A percentile compares a stretch with the other conserved stretches of the same genome.
Conservation (phyloP, 30 jellyfish, hydroid and myxozoan genomes). For the Hydractinia symbiolongicarpus region DNA sequence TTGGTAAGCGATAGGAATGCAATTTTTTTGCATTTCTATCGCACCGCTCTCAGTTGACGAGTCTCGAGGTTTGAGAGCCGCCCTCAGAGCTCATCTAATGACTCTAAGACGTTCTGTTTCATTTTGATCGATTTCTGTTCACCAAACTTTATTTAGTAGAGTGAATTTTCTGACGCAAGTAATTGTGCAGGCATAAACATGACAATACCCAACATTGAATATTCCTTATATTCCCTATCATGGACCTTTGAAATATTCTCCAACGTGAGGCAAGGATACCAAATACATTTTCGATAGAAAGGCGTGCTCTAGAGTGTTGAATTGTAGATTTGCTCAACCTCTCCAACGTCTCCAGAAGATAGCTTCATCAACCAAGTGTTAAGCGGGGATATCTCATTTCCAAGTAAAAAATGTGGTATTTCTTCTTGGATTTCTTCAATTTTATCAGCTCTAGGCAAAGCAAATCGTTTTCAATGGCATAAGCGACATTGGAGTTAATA, state of each 20-base stretch:
- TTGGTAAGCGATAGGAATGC: too few species aligned
- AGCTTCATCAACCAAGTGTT: conserved; percentile 51
- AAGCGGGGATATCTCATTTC: conserved; percentile 23
- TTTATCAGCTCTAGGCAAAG: conserved; percentile 27
- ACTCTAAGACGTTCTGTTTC: background rate
- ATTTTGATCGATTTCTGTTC: conserved; percentile 17
- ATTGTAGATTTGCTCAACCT: conserved; percentile 35
- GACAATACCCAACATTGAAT: conserved; percentile 1
- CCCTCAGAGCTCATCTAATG: background rate
- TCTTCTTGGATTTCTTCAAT: conserved; percentile 22
- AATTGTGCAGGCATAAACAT: background rate
- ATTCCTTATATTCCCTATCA: conserved; percentile 19
- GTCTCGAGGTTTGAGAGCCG: too few species aligned
- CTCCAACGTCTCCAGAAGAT: conserved; percentile 39
- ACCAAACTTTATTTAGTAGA: conserved; percentile 27
- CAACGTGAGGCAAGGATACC: conserved; percentile 33
- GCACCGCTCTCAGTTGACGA: too few species aligned
- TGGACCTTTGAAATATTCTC: conserved; percentile 28
- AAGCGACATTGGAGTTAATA: background rate
- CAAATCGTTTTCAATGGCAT: conserved; percentile 21
- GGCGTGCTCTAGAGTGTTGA: background rate
- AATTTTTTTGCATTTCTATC: too few species aligned
- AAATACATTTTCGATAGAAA: background rate
- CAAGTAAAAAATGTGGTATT: conserved; percentile 39
- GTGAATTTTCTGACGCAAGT: conserved; percentile 42